Percentiles rank a stretch among this genome's conserved stretches.
Evolutionary conservation across 1,140 invertebrate genomes (phyloP).

Genomic region (Euborellia annulipes): DNA sequence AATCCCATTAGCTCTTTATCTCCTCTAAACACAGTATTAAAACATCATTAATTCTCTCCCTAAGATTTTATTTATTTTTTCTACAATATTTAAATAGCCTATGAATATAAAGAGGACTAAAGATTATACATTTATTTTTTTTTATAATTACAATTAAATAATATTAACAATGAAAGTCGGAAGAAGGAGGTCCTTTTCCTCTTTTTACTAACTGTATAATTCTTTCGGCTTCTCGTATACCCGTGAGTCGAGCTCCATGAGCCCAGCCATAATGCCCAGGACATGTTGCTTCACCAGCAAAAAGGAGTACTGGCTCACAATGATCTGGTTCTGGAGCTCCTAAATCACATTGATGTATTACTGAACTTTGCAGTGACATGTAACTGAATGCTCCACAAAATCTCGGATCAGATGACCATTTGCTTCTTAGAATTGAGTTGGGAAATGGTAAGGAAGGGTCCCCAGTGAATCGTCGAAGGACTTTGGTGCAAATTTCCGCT

Average conservation of each 20-base stretch:
- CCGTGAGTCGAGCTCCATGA: slow-evolving; percentile 63
- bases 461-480: slow-evolving; percentile 49
- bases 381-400: slow-evolving; percentile 58
- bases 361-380: slow-evolving; percentile 42
- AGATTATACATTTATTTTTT: too few relatives aligned
- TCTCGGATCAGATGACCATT: slow-evolving; percentile 52
- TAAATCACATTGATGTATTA: slow-evolving; percentile 48
- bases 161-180: too few relatives aligned
- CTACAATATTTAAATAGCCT: too few relatives aligned
- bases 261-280: slow-evolving; percentile 55
- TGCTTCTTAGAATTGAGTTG: slow-evolving; percentile 41
- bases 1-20: too few relatives aligned
- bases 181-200: slow-evolving; percentile 34
- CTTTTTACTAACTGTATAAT: slow-evolving; percentile 46
- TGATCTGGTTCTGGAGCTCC: slow-evolving; percentile 43
- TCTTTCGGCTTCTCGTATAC: slow-evolving; percentile 61
- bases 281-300: slow-evolving; percentile 78
- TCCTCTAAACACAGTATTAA: too few relatives aligned
- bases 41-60: too few relatives aligned
- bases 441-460: slow-evolving; percentile 51
- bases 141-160: too few relatives aligned
- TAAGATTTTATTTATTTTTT: too few relatives aligned
- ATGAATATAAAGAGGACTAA: too few relatives aligned
- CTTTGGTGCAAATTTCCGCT: slow-evolving; percentile 42
- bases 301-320: slow-evolving; percentile 48